Base-by-base conservation (phyloP, 2,888 invertebrate species). In the Agrotis exclamationis region DNA sequence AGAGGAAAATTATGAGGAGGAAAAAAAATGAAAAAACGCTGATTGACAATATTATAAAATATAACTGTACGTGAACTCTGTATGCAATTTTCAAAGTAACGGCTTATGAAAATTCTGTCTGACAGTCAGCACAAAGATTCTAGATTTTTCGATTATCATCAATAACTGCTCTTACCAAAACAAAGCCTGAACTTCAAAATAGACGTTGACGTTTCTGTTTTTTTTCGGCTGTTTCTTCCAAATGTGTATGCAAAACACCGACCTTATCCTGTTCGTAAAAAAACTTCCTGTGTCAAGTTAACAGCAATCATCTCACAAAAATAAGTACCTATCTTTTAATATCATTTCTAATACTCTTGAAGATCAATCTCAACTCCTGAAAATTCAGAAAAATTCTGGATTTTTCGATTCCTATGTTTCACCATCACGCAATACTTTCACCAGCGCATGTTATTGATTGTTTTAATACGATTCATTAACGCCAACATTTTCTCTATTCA, bases 381-480 rank as follows among this genome's bases (percentile, higher is more conserved):
- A 39, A 39, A 39, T 39, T 39, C 9, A 1, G 39, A 39, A 11
- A 39, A 39, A 39, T 39, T 69, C 76, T 48, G 64, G 48, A 70
- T 44, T n/a, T 67, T 64, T 64, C 39, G 22, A 63, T 2, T 44
- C 51, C 14, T 60, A 69, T 63, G 28, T 56, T 70, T 56, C 39
- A 11, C 39, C 39, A 39, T 11, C 39, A 39, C 39, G 9, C 66
- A 44, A 56, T 53, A 82, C 70, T 81, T 80, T 83, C 70, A 59
- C 71, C 54, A 18, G 22, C 54, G 24, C 58, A 44, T 57, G 65
- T 51, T 60, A 70, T 57, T 20, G 28, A 69, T 82, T 67, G 45
- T 82, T 70, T 67, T 70, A 77, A 59, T 33, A 67, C 65, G 16
- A 39, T 67, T 72, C 63, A 81, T 75, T 68, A 65, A 57, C 9